Conservation (phyloP, 2,797 vertebrate species). For the Carduelis carduelis region DNA sequence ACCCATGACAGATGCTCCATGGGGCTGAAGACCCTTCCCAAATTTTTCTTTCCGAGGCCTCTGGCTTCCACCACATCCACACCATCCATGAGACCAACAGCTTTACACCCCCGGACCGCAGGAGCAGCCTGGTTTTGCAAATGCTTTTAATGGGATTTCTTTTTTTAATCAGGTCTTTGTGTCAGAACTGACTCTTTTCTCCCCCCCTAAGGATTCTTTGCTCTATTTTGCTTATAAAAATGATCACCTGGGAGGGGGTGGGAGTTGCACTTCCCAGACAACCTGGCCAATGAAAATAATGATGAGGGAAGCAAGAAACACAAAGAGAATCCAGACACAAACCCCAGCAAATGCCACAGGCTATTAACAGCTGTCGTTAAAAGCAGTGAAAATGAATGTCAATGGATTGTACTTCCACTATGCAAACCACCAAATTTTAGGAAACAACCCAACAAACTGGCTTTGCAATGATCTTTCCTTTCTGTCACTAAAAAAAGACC, state of each 20-base stretch:
- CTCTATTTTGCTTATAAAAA: slow-evolving; percentile 49
- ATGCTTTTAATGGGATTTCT: slow-evolving; percentile 41
- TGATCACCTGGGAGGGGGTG: background rate
- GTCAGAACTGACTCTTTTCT: slow-evolving; percentile 29
- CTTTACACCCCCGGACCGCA: background rate
- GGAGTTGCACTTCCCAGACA: background rate
- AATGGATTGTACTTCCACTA: background rate
- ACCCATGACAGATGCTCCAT: slow-evolving; percentile 59
- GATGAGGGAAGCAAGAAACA: background rate
- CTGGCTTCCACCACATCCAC: background rate
- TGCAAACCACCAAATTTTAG: background rate
- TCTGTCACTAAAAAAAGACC: background rate
- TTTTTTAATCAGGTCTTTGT: slow-evolving; percentile 64
- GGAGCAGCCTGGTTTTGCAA: slow-evolving; percentile 53
- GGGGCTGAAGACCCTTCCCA: background rate
- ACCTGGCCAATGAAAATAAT: slow-evolving; percentile 8
- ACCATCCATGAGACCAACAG: background rate
- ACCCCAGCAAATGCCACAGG: background rate
- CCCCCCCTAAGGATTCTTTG: slow-evolving; percentile 19
- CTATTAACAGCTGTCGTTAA: background rate
- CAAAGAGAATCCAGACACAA: background rate
- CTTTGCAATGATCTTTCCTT: background rate
- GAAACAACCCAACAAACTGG: background rate
- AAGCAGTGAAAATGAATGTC: background rate
- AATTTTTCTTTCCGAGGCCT: background rate